A percentile compares a stretch with the other conserved stretches of the same genome.
These are phyloP conservation scores for Monoplex corrugatus DNA, from an alignment of 2,888 invertebrate species.

Conservation along the genomic window DNA sequence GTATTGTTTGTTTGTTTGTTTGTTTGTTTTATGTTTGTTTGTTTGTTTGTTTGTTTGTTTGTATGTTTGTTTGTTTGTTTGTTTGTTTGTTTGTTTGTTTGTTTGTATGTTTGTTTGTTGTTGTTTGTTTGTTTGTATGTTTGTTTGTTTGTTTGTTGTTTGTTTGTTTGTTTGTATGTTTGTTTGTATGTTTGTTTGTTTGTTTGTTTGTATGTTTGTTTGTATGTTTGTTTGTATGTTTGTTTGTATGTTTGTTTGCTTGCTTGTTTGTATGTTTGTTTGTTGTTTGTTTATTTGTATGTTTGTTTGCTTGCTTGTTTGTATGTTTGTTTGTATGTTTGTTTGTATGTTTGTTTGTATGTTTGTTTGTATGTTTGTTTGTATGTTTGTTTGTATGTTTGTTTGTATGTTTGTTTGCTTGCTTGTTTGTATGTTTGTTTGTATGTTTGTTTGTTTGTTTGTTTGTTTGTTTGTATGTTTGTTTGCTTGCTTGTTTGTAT, in stretches of 20 bases:
- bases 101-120: background rate
- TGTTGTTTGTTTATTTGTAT: background rate
- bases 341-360: background rate
- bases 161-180: background rate
- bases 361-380: background rate
- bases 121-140: slow-evolving; percentile 1
- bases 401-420: too few relatives aligned
- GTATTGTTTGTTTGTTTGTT: background rate
- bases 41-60: background rate
- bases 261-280: too few relatives aligned
- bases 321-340: background rate
- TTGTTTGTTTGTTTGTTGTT: background rate
- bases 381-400: slow-evolving; percentile 6
- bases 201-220: background rate
- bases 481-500: too few relatives aligned
- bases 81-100: background rate
- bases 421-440: too few relatives aligned
- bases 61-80: background rate
- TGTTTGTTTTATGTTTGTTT: background rate
- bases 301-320: background rate
- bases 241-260: background rate
- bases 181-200: slow-evolving; percentile 5
- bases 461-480: too few relatives aligned
- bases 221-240: background rate
- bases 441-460: too few relatives aligned